Evolutionary conservation across 2,797 vertebrate species (phyloP), one percentile per base, ranked within the genome.

Genomic region (Numenius phaeopus): DNA sequence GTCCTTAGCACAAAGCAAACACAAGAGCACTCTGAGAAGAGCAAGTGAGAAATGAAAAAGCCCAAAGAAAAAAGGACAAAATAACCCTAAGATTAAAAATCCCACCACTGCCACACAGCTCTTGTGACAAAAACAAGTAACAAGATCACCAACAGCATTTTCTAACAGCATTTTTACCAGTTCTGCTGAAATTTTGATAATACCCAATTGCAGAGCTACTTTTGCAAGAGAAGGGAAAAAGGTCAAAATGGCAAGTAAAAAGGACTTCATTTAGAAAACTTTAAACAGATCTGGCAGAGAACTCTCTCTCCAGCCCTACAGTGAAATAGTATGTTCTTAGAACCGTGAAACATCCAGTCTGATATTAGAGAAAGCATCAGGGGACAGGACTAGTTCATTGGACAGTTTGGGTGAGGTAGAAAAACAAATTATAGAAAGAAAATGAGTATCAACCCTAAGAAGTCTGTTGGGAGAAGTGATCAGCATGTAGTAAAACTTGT

Each of bases 1-100:
- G 69, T 91, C 57, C 90, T 94, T 85, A 92, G 70, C 47, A 84
- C 55, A 93, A 97, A 91, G 71, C 66, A 95, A 96, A 91, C 19
- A 83, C 32, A 76, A 86, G 32, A 88, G 34, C 20, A 78, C 44
- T 66, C 66, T 46, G 50, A 90, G 82, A 92, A 79, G 54, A 91
- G 17, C 55, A 94, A 86, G 50, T n/a, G 18, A 79, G 32, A 94
- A 86, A 87, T 44, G 7, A 50, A 84, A 72, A 83, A 83, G 21
- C 16, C 32, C 16, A 54, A 75, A 61, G 3, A 16, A 24, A 50
- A 49, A 42, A 42, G 17, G 15, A 32, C 10, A 0, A 67, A 58
- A 70, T 46, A 54, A 54, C 16, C 22, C 8, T 62, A 39, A 57
- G 7, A 78, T 58, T 24, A 3, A 64, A 61, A 77, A 79, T 21